phyloP scores from a whole-genome alignment of 2,888 invertebrate genomes.

The Hypomecis punctinalis region DNA sequence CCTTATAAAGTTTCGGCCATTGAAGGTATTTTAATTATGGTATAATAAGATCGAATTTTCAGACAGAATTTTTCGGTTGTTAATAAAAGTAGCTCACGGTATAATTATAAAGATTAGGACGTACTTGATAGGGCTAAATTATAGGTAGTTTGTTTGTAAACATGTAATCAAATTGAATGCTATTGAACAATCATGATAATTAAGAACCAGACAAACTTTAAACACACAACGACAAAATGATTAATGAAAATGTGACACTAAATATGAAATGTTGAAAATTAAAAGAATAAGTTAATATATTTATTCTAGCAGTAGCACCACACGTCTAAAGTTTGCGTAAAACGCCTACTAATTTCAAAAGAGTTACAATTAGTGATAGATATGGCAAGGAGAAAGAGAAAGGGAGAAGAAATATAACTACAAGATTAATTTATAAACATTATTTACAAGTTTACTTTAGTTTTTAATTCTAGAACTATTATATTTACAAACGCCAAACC shows the following conservation, averaged over 20 bases:
- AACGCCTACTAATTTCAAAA: constrained; percentile 33
- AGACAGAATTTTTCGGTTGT: background rate
- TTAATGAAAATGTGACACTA: background rate
- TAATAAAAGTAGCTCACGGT: constrained; percentile 17
- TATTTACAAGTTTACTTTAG: constrained; percentile 27
- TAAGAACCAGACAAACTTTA: background rate
- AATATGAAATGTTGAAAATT: background rate
- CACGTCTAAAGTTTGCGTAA: constrained; percentile 62
- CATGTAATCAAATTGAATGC: constrained; percentile 9
- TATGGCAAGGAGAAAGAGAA: constrained; percentile 61
- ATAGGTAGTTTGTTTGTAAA: constrained; percentile 4
- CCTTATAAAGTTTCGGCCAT: background rate
- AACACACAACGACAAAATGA: background rate
- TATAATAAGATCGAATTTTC: background rate
- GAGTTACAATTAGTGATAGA: constrained; percentile 41
- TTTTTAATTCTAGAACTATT: constrained; percentile 15
- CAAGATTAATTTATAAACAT: constrained; percentile 1
- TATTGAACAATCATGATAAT: background rate
- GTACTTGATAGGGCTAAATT: constrained; percentile 43
- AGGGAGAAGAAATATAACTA: constrained; percentile 47
- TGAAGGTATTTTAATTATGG: constrained; percentile 16
- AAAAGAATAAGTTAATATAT: background rate
- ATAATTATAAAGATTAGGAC: constrained; percentile 32
- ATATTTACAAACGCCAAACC: constrained; percentile 44
- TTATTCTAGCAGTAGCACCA: constrained; percentile 65